Conservation (phyloP, 2,888 invertebrate genomes). For the Drosophila picticornis region DNA sequence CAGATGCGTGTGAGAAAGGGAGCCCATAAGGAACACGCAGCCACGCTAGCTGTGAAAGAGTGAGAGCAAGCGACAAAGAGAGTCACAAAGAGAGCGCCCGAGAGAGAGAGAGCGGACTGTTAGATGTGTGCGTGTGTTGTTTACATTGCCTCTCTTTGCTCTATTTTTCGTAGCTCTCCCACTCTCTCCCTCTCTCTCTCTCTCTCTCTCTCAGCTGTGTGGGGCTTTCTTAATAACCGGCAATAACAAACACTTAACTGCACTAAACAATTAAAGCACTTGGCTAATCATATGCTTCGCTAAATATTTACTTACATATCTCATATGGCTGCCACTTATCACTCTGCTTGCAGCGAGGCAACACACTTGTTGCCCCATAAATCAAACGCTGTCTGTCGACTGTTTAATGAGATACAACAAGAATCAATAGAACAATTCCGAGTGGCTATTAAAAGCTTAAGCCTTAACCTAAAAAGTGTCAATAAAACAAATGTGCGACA, state of each 20-base stretch:
- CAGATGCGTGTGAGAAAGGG: slow-evolving; percentile 36
- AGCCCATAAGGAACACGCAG: slow-evolving; percentile 24
- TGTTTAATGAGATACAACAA: background rate
- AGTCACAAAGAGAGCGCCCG: slow-evolving; percentile 13
- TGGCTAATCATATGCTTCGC: slow-evolving; percentile 28
- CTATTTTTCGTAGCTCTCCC: slow-evolving; percentile 4
- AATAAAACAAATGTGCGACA: slow-evolving; percentile 42
- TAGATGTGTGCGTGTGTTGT: slow-evolving; percentile 30
- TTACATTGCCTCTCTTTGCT: slow-evolving; percentile 42
- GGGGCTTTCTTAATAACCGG: slow-evolving; percentile 42
- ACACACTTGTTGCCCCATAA: slow-evolving; percentile 35
- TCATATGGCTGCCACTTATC: slow-evolving; percentile 33
- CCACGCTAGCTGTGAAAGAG: background rate
- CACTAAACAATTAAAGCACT: slow-evolving; percentile 44
- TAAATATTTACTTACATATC: slow-evolving; percentile 3
- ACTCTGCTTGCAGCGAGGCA: background rate
- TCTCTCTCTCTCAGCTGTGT: slow-evolving; percentile 27
- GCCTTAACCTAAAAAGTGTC: slow-evolving; percentile 54
- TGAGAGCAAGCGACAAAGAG: slow-evolving; percentile 17
- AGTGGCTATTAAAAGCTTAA: slow-evolving; percentile 22
- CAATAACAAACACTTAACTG: slow-evolving; percentile 43
- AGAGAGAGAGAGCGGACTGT: slow-evolving; percentile 12
- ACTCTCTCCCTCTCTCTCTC: background rate
- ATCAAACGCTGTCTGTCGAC: slow-evolving; percentile 10
- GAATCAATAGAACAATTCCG: slow-evolving; percentile 7